Percentiles rank a stretch among this genome's conserved stretches.
phyloP scores from a whole-genome alignment of 2,888 invertebrate species.

The Liodrosophila aerea region DNA sequence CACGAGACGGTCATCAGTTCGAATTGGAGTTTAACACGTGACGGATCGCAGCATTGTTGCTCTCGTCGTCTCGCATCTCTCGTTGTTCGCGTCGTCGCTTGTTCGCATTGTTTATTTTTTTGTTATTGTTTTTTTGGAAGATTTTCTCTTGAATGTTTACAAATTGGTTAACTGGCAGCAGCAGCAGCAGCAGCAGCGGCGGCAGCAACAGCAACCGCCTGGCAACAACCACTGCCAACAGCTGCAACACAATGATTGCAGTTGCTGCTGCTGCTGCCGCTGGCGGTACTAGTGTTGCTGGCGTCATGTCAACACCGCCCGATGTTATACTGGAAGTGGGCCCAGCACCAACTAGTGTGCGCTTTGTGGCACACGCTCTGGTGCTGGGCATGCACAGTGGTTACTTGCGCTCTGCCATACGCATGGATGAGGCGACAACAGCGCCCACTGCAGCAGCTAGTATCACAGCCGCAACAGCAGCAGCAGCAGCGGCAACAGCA shows the following conservation, averaged over 20 bases:
- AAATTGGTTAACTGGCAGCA: conserved; percentile 81
- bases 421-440: conserved; percentile 76
- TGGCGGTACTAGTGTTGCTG: conserved; percentile 15
- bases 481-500: conserved; percentile 9
- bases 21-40: conserved; percentile 78
- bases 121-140: conserved; percentile 21
- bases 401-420: conserved; percentile 87
- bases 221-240: conserved; percentile 13
- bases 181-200: conserved; percentile 32
- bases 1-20: conserved; percentile 80
- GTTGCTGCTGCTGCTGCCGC: conserved; percentile 20
- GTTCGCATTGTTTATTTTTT: conserved; percentile 8
- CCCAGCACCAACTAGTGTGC: conserved; percentile 84
- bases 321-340: conserved; percentile 87
- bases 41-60: conserved; percentile 32
- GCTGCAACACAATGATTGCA: neutral
- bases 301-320: conserved; percentile 82
- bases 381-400: conserved; percentile 88
- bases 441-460: conserved; percentile 28
- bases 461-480: conserved; percentile 14
- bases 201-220: conserved; percentile 20
- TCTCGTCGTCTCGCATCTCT: neutral
- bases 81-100: conserved; percentile 4
- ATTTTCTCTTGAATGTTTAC: conserved; percentile 79
- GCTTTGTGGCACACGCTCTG: conserved; percentile 87